Percentiles rank a stretch among this genome's conserved stretches.
Conservation (phyloP, 2,113 vertebrate species). For the Epinephelus lanceolatus region DNA sequence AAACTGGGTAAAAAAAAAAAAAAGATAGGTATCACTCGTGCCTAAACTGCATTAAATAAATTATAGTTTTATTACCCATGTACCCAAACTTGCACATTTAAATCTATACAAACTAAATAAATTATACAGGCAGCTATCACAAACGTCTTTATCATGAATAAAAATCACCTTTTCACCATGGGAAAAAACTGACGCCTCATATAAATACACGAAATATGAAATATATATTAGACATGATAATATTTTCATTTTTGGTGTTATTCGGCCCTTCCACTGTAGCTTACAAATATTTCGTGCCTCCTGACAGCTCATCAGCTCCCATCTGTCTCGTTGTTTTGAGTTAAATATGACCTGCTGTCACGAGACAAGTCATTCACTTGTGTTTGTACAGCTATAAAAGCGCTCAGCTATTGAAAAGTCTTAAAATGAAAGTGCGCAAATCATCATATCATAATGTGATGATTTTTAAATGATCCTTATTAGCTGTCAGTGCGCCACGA, state of each 20-base stretch:
- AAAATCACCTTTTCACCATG: neutral
- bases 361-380: slow-evolving; percentile 90
- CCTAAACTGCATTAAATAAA: neutral
- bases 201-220: neutral
- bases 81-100: neutral
- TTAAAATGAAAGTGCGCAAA: slow-evolving; percentile 92
- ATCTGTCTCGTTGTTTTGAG: slow-evolving; percentile 46
- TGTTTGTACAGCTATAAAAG: slow-evolving; percentile 96
- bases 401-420: slow-evolving; percentile 93
- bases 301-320: slow-evolving; percentile 25
- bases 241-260: neutral
- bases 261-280: neutral
- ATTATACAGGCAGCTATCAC: neutral
- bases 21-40: neutral
- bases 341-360: slow-evolving; percentile 82
- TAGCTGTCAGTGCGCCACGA: slow-evolving; percentile 78
- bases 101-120: neutral
- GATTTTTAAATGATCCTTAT: slow-evolving; percentile 89
- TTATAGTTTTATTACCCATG: neutral
- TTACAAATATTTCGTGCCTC: neutral
- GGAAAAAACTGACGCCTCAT: neutral
- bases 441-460: slow-evolving; percentile 89
- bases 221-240: neutral
- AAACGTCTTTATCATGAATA: neutral
- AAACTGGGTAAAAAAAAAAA: neutral